Conservation (phyloP, 1,140 invertebrate species). For the Asobara japonica region DNA sequence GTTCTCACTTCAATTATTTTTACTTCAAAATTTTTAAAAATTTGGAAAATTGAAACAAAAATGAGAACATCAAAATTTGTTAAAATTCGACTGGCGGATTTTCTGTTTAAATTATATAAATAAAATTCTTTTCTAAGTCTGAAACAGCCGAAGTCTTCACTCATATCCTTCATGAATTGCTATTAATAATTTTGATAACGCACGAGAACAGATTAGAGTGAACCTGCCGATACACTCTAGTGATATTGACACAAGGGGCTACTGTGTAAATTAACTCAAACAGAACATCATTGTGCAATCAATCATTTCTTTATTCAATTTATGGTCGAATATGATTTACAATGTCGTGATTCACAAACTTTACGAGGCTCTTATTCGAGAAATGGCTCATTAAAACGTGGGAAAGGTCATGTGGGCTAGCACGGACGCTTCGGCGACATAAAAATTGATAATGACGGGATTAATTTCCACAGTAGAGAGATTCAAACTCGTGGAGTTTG, state of each 20-base stretch:
- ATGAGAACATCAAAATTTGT: too few relatives aligned
- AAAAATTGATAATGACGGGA: background rate
- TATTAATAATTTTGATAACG: background rate
- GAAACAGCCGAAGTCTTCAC: too few relatives aligned
- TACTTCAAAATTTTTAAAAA: too few relatives aligned
- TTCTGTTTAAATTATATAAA: too few relatives aligned
- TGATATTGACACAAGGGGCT: constrained; percentile 46
- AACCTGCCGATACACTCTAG: background rate
- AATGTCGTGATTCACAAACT: background rate
- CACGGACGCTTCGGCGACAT: background rate
- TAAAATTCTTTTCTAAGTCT: too few relatives aligned
- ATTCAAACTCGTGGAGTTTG: too few relatives aligned
- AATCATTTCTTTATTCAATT: background rate
- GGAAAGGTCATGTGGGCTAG: background rate
- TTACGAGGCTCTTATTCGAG: background rate
- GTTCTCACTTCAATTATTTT: too few relatives aligned
- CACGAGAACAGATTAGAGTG: background rate
- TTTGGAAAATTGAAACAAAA: too few relatives aligned
- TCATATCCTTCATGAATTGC: background rate
- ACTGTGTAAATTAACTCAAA: constrained; percentile 51
- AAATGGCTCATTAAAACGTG: background rate
- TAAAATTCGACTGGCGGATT: too few relatives aligned
- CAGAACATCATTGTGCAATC: constrained; percentile 58
- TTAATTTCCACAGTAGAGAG: background rate
- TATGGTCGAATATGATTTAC: background rate